Evolutionary conservation across 2,113 vertebrate species (phyloP).

Genomic region (Cephalopholis sonnerati): DNA sequence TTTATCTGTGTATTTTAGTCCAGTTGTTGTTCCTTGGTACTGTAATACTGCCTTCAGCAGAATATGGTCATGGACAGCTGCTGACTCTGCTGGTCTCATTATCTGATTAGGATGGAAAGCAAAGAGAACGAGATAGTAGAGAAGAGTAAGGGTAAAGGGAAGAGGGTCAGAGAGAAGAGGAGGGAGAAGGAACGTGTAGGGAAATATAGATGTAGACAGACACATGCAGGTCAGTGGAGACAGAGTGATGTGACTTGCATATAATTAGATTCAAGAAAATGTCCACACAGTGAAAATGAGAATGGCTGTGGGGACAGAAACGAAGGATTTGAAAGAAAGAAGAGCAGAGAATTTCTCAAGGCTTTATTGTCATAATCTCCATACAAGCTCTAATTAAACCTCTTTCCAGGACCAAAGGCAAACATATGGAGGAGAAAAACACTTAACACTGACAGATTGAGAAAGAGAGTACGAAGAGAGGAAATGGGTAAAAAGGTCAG

Average conservation of each 20-base stretch:
- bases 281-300: conserved; percentile 8
- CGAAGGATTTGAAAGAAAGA: conserved; percentile 12
- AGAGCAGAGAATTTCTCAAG: neutral
- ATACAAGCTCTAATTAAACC: neutral
- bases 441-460: neutral
- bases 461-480: neutral
- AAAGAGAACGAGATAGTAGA: neutral
- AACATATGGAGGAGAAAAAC: neutral
- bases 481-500: neutral
- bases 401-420: neutral
- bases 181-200: neutral
- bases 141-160: no score
- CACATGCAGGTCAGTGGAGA: neutral
- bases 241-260: neutral
- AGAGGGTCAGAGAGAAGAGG: neutral
- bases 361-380: conserved; percentile 7
- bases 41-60: conserved; percentile 26
- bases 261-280: neutral
- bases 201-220: neutral
- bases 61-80: conserved; percentile 10
- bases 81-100: conserved; percentile 1
- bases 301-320: neutral
- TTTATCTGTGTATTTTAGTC: conserved; percentile 5
- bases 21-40: neutral
- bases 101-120: neutral